Evolutionary conservation across 2,888 invertebrate species (phyloP), one percentile per base, ranked within the genome.

Genomic region (Synanthedon tipuliformis): DNA sequence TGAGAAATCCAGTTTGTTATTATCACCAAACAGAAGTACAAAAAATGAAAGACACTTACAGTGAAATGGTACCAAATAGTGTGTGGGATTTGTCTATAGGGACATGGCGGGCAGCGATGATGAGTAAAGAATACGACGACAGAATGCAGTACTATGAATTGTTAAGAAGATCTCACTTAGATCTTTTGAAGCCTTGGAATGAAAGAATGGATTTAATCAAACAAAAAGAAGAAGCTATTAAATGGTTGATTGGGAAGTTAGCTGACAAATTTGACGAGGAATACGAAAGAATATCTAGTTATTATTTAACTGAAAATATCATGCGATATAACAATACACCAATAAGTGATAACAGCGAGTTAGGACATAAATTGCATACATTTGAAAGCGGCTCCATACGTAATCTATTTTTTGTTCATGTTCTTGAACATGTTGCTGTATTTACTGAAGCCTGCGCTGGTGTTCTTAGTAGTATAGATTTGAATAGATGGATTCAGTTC

Each of bases 1-100:
- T 84, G 77, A 85, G 78, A 57, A 87, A 87, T 60, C 81, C 82
- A 1, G 74, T 82, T 40, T 84, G 81, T 52, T 86, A 69, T 55
- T 87, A 86, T 57, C 85, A 85, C 57, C 86, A 87, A 59, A 79
- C 84, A 8, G 81, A 83, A 61, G 79, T 87, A 0, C 55, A 57
- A 34, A 74, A 72, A 60, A 70, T 87, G 71, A 77, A 71, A 51
- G 66, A 69, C 4, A 40, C 67, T 3, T 86, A 75, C 51, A 57
- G 56, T 8, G 78, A 82, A 61, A 78, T 87, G 77, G 57, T 51
- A 4, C 62, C 66, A 1, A 61, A 56, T 1, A 53, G 68, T 48
- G 5, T 51, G 11, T 87, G 87, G 87, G 78, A 86, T 54, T 59
- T 86, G 5, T 80, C 83, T 0, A 75, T 86, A 55, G 16, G 27